These are phyloP conservation scores for Onychorhynchus coronatus DNA, from an alignment of 2,113 vertebrate species.

Conservation along the genomic window DNA sequence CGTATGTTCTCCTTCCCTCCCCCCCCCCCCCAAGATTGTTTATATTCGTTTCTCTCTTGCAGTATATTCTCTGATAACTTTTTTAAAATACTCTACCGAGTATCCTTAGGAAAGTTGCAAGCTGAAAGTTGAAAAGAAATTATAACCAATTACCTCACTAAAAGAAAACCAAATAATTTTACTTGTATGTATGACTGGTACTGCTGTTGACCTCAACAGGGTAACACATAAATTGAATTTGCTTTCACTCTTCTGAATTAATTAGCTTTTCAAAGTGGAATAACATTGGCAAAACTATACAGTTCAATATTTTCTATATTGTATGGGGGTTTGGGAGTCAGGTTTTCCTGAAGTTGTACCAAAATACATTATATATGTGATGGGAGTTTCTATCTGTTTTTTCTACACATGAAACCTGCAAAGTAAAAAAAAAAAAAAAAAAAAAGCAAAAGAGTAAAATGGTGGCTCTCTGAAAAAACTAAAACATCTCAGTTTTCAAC, in stretches of 20 bases:
- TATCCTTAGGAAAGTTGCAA: neutral
- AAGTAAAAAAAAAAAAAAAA: neutral
- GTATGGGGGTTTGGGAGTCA: neutral
- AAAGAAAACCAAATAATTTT: neutral
- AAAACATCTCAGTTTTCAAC: neutral
- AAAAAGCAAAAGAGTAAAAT: neutral
- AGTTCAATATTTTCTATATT: neutral
- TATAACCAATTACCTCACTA: neutral
- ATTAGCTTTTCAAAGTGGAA: neutral
- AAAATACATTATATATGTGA: neutral
- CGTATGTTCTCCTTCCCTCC: neutral
- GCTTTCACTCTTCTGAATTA: neutral
- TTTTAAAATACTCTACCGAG: neutral
- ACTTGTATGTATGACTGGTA: neutral
- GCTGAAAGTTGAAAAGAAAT: neutral
- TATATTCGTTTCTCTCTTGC: neutral
- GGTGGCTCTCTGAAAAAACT: rapidly evolving
- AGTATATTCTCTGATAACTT: neutral
- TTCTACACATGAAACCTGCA: neutral
- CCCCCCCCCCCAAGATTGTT: rapidly evolving
- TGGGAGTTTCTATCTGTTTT: neutral
- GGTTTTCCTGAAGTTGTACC: neutral
- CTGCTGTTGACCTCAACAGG: neutral
- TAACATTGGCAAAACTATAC: neutral
- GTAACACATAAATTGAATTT: neutral